Base-by-base conservation (phyloP, 2,888 invertebrate species). In the Galerucella pusilla region DNA sequence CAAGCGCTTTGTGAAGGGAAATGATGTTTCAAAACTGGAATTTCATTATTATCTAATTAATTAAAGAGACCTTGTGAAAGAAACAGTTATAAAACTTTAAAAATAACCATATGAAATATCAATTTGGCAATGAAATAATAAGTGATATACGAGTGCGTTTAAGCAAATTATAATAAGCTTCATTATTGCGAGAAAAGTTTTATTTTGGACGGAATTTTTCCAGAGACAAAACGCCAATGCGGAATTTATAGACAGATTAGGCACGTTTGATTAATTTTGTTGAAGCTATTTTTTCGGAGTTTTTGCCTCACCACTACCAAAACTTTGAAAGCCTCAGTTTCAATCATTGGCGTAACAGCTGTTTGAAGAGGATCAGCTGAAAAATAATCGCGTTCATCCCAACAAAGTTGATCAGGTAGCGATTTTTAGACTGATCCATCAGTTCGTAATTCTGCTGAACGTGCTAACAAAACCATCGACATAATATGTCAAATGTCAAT, bases 251-350 rank as follows among this genome's bases (percentile, higher is more conserved):
- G 70, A 65, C 70, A 70, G 75, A 73, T 75, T 75, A 75, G 70
- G 70, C 63, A 73, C 73, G 73, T 73, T 70, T 73, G 73, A 75
- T 75, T 75, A 75, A 75, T 73, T 75, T 75, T 73, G 70, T 70
- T 69, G 70, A 61, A 73, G 75, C 70, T 69, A 73, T 75, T 73
- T 73, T 73, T 64, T 65, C 46, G 52, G 54, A 65, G 68, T 69
- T 65, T 71, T 64, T 71, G 57, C 45, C 65, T 65, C 42, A 60
- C 66, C 57, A 67, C 65, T 35, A 45, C 49, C 66, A 60, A 67
- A 72, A 66, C 72, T 72, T 67, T 11, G 25, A 25, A 68, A 45
- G 20, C 63, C 25, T 64, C n/a, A 65, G 46, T 65, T 65, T 66
- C 7, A 35, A 42, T 35, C 71, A 71, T 71, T 59, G 57, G 61